Evolutionary conservation across 2,797 vertebrate species (phyloP).

Genomic region (Cirrhinus mrigala): DNA sequence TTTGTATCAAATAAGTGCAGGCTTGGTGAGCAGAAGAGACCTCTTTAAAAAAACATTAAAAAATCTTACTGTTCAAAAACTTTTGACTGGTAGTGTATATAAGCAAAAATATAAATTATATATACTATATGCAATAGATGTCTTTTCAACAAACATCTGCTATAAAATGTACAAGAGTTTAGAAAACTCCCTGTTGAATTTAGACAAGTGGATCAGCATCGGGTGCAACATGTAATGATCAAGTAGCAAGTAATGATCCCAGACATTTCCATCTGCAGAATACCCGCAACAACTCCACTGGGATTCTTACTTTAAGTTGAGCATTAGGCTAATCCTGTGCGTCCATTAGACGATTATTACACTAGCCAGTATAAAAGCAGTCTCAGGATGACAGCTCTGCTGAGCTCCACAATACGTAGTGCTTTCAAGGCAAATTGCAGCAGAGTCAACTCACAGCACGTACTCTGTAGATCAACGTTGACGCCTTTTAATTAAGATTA

Average conservation of each 20-base stretch:
- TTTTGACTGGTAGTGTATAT: too few species aligned
- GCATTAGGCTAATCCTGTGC: conserved; percentile 73
- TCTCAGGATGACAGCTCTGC: conserved; percentile 75
- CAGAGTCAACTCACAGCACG: conserved; percentile 54
- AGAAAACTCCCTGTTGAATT: not conserved
- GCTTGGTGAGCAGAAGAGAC: too few species aligned
- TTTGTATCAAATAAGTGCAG: too few species aligned
- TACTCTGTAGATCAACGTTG: conserved; percentile 71
- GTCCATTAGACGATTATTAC: conserved; percentile 78
- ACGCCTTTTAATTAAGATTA: conserved; percentile 73
- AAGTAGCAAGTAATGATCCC: not conserved
- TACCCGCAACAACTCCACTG: not conserved
- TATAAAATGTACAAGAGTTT: not conserved
- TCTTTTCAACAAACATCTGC: not conserved
- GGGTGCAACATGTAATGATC: too few species aligned
- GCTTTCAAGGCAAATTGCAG: conserved; percentile 77
- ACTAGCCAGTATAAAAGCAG: conserved; percentile 71
- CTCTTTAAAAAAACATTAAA: too few species aligned
- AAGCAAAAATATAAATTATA: not conserved
- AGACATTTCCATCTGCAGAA: conserved; percentile 11
- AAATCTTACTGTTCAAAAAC: too few species aligned
- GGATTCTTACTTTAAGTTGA: conserved; percentile 50
- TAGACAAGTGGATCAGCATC: not conserved
- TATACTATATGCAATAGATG: not conserved
- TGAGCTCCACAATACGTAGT: conserved; percentile 74